Evolutionary conservation across 1,140 invertebrate species (phyloP), one percentile per base, ranked within the genome.

Genomic region (Orchesella cincta): DNA sequence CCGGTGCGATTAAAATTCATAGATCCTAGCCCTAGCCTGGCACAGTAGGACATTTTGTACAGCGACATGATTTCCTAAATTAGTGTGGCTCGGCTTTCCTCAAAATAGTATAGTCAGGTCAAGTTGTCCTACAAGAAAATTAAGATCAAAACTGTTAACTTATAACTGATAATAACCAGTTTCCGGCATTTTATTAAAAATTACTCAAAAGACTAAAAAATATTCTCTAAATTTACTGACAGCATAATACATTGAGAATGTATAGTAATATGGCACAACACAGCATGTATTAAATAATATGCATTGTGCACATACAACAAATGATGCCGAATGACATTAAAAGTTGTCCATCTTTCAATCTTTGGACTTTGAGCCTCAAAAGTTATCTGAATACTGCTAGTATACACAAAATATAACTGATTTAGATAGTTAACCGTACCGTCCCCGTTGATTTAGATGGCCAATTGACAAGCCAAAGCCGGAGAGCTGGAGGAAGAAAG

Each of bases 281-380:
- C 8, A 8, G 8, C 20, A 46, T 20, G 8, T 46, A 20, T 12
- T 20, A 46, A 8, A 46, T 12, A 46, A 12, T 8, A 12, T 20
- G 8, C 8, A 46, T 46, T 18, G 5, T n/a, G 54, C 26, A 8
- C 23, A 12, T 62, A 62, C 16, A 12, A 16, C 54, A 12, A 16
- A 28, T 33, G 26, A 18, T 67, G 12, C n/a, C 2, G 62, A 8
- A 26, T 67, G 26, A 31, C 29, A 20, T 12, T 29, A 12, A 14
- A 8, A 14, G 29, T 67, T 23, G 23, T 67, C 31, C 5, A 67
- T 67, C 62, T 67, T 67, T 67, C 62, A 67, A 29, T n/a, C 62
- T 67, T 67, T 67, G 62, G 62, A 67, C 62, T 67, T 67, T 67
- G 62, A 67, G 26, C 62, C 39, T 46, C 8, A 46, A 46, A 46